Evolutionary conservation across 92 coral and sea anemone species (phyloP).

Genomic region (Epizoanthus scotinus): DNA sequence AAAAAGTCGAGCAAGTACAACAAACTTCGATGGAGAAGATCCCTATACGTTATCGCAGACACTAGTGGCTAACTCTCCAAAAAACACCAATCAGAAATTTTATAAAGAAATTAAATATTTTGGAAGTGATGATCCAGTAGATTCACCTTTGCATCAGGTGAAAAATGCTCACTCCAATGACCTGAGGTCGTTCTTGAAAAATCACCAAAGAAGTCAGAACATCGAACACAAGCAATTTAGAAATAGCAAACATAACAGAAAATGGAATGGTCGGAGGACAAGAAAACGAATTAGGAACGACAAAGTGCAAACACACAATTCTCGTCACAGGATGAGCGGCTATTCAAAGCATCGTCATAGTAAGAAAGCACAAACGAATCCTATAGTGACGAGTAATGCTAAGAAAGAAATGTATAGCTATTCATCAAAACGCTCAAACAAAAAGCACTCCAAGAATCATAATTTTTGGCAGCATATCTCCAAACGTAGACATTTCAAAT

Average conservation of each 20-base stretch:
- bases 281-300: too few relatives aligned
- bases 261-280: neutral
- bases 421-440: slow-evolving; percentile 9
- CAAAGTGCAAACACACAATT: neutral
- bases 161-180: neutral
- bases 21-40: slow-evolving; percentile 9
- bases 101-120: slow-evolving; percentile 33
- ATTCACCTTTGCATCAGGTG: neutral
- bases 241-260: neutral
- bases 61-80: neutral
- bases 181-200: slow-evolving; percentile 8
- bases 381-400: neutral
- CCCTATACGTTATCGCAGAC: neutral
- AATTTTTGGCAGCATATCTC: neutral
- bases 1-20: neutral
- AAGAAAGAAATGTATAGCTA: neutral
- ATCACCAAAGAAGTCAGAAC: neutral
- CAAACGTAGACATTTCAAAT: neutral
- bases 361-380: neutral
- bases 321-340: neutral
- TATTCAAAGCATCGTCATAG: neutral
- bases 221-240: neutral
- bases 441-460: neutral
- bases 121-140: slow-evolving; percentile 23
- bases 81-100: neutral